Evolutionary conservation across 2,797 vertebrate genomes (phyloP).

Genomic region (Lithobates pipiens): DNA sequence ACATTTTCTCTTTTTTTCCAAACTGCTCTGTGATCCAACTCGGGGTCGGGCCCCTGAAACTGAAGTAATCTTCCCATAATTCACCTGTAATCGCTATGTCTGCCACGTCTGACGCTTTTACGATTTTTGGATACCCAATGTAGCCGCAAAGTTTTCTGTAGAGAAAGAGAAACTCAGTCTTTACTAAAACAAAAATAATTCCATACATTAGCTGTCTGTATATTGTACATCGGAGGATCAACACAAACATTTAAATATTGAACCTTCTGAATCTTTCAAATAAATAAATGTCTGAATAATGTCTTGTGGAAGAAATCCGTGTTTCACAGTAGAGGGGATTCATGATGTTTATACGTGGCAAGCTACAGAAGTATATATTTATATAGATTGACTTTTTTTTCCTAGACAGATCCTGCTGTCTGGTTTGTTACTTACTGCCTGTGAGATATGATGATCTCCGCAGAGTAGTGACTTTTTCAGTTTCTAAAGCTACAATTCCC

Average conservation of each 20-base stretch:
- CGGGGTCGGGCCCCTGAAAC: background rate
- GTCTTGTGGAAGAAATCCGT: background rate
- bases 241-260: background rate
- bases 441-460: background rate
- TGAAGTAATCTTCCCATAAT: conserved; percentile 2
- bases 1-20: background rate
- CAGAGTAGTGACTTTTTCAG: background rate
- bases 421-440: background rate
- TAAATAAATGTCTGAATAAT: background rate
- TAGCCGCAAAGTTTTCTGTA: background rate
- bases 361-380: background rate
- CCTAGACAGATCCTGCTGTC: background rate
- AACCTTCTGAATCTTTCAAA: background rate
- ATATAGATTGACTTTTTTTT: background rate
- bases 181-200: background rate
- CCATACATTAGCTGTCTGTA: background rate
- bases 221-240: background rate
- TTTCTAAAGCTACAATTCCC: no score
- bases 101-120: background rate
- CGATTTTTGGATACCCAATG: background rate
- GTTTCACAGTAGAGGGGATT: background rate
- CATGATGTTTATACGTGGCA: background rate
- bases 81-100: background rate
- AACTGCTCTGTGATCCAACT: background rate
- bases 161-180: background rate